A percentile compares a stretch with the other conserved stretches of the same genome.
These are phyloP conservation scores for Drosophila arizonae DNA, from an alignment of 1,140 invertebrate genomes.

Conservation along the genomic window DNA sequence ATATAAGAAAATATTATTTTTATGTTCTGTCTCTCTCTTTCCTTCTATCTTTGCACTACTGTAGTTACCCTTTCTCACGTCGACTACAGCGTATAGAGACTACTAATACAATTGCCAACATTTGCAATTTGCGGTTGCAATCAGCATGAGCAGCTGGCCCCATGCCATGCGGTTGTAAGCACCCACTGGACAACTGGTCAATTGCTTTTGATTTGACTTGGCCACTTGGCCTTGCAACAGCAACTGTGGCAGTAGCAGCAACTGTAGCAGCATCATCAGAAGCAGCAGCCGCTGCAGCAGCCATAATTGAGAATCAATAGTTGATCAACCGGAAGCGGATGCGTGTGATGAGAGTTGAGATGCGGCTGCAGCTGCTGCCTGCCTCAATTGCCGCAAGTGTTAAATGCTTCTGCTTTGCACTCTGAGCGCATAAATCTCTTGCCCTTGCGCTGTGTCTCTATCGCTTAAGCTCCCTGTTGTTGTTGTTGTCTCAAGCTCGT, in stretches of 20 bases:
- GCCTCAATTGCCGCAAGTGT: conserved; percentile 27
- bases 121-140: conserved; percentile 53
- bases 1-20: too few relatives aligned
- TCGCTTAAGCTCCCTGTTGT: not conserved
- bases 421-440: not conserved
- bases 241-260: not conserved
- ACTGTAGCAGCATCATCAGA: not conserved
- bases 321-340: conserved; percentile 47
- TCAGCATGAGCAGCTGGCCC: conserved; percentile 28
- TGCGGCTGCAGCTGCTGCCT: conserved; percentile 6
- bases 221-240: conserved; percentile 12
- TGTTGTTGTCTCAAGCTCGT: not conserved
- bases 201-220: conserved; percentile 60
- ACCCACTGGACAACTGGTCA: conserved; percentile 41
- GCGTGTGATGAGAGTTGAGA: conserved; percentile 19
- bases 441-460: not conserved
- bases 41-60: too few relatives aligned
- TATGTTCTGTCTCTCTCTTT: too few relatives aligned
- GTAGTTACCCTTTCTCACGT: too few relatives aligned
- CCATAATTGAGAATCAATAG: conserved; percentile 57
- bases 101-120: conserved; percentile 22
- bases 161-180: not conserved
- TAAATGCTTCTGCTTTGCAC: conserved; percentile 34
- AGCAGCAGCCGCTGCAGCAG: conserved; percentile 9
- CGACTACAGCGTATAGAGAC: not conserved